phyloP scores from a whole-genome alignment of 2,797 vertebrate species.

The Esox lucius region DNA sequence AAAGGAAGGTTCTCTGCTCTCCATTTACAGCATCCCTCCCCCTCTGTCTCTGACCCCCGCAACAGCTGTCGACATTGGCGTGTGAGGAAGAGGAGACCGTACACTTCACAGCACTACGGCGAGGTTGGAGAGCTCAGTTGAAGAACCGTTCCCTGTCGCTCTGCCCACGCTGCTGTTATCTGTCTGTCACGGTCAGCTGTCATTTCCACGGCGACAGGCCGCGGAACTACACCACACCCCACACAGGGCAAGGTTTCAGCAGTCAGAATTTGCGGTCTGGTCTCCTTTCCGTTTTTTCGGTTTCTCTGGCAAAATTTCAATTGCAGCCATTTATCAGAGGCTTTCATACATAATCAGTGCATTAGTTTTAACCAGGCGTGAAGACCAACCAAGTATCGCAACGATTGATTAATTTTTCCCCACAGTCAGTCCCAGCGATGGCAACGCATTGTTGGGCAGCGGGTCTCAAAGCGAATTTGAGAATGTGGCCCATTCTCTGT shows the following conservation, averaged over 20 bases:
- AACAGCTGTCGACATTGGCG: background rate
- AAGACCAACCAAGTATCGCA: background rate
- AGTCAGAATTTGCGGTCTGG: constrained; percentile 2
- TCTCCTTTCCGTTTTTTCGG: background rate
- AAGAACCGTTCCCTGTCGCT: constrained; percentile 26
- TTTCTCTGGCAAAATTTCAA: background rate
- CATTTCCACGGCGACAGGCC: constrained; percentile 4
- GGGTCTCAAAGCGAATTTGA: too few species aligned
- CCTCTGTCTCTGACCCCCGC: background rate
- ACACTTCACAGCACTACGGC: background rate
- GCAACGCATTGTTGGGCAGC: too few species aligned
- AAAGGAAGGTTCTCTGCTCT: background rate
- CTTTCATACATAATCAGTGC: too few species aligned
- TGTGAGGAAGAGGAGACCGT: background rate
- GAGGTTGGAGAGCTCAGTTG: background rate
- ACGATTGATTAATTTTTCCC: background rate
- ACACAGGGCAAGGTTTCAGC: background rate
- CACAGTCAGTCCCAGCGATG: background rate
- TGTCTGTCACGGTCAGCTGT: background rate
- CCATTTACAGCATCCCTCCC: background rate
- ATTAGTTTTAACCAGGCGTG: too few species aligned
- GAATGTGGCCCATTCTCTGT: too few species aligned
- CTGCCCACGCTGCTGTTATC: background rate
- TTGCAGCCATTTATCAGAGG: too few species aligned
- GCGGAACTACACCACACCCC: background rate